These are phyloP conservation scores for Hassar affinis DNA, from an alignment of 2,113 vertebrate species.

Conservation along the genomic window DNA sequence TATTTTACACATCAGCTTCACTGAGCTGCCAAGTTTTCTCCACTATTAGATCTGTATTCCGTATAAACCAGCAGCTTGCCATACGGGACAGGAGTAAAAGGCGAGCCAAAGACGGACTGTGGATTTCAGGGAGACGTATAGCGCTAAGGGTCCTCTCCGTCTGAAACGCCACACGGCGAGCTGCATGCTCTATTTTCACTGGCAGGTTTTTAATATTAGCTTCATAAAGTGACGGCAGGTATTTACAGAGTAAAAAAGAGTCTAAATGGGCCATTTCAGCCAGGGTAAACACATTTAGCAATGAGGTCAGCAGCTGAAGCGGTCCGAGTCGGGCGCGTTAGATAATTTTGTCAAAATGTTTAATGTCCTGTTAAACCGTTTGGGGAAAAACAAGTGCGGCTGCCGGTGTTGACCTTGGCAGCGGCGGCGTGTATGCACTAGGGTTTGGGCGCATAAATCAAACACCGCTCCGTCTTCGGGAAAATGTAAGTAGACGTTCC, in stretches of 20 bases:
- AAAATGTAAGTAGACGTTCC: conserved; percentile 76
- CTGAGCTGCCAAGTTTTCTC: background rate
- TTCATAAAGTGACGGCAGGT: conserved; percentile 71
- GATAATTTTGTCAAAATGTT: conserved; percentile 97
- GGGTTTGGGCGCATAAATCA: conserved; percentile 79
- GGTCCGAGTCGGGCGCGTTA: conserved; percentile 85
- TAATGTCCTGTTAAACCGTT: conserved; percentile 86
- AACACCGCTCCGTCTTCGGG: conserved; percentile 73
- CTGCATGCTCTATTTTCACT: conserved; percentile 67
- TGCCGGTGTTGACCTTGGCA: conserved; percentile 91
- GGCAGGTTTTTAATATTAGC: conserved; percentile 73
- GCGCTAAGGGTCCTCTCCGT: background rate
- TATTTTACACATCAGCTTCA: background rate
- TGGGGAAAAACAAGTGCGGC: conserved; percentile 84
- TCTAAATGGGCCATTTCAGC: conserved; percentile 77
- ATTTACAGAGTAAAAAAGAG: conserved; percentile 70
- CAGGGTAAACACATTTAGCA: conserved; percentile 93
- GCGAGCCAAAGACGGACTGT: background rate
- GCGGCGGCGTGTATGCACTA: conserved; percentile 67
- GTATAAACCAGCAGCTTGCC: background rate
- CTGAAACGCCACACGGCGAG: conserved; percentile 38
- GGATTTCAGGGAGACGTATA: background rate
- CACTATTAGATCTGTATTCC: background rate
- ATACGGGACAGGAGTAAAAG: too few relatives aligned
- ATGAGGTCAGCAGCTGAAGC: conserved; percentile 92